Evolutionary conservation across 1,140 invertebrate species (phyloP).

Genomic region (Hypsibius dujardini): DNA sequence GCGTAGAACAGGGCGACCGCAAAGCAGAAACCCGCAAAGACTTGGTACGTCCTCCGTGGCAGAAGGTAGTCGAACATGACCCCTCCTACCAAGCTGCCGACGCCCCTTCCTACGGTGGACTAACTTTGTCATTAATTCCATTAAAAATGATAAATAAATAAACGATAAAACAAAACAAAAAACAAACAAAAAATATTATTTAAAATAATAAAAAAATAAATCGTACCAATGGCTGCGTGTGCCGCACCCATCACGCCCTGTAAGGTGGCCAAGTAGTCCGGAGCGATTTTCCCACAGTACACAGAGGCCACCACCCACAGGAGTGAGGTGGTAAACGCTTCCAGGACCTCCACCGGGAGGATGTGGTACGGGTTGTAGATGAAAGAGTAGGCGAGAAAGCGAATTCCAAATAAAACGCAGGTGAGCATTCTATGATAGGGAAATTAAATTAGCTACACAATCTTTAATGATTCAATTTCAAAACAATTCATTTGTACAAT

Average conservation of each 20-base stretch:
- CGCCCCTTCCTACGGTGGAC: conserved; percentile 60
- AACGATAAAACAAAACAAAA: no score
- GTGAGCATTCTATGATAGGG: conserved; percentile 58
- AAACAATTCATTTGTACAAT: no score
- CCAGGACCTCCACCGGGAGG: conserved; percentile 55
- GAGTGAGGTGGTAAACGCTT: conserved; percentile 61
- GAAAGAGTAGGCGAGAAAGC: conserved; percentile 58
- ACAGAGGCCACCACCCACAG: conserved; percentile 62
- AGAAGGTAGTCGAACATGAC: conserved; percentile 54
- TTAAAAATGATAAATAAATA: no score
- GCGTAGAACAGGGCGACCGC: no score
- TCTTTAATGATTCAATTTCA: no score
- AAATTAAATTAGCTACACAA: no score
- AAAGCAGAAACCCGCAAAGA: no score
- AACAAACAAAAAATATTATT: no score
- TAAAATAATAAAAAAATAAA: no score
- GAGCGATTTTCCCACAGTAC: conserved; percentile 55
- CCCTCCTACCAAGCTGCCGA: conserved; percentile 55
- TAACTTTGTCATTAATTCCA: no score
- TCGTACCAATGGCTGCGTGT: conserved; percentile 58
- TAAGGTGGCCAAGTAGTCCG: conserved; percentile 52
- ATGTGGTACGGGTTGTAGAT: conserved; percentile 62
- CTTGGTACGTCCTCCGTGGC: conserved; percentile 50
- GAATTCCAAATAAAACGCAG: conserved; percentile 55
- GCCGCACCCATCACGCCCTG: conserved; percentile 60